Evolutionary conservation across 2,113 vertebrate genomes (phyloP).

Genomic region (Nipponia nippon): DNA sequence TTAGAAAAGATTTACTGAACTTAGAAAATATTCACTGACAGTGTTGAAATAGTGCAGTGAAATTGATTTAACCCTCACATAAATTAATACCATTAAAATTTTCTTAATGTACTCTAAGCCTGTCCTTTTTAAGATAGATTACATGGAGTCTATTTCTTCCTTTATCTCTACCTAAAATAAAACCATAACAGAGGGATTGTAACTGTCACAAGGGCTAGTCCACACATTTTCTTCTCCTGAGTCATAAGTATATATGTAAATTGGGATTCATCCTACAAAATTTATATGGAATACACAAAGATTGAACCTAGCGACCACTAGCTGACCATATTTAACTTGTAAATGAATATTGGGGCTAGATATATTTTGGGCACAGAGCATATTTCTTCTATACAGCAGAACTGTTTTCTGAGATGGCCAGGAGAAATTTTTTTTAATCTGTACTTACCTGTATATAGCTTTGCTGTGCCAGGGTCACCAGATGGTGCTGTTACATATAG

Average conservation of each 20-base stretch:
- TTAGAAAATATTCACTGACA: not conserved
- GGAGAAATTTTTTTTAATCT: not conserved
- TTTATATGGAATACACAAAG: not conserved
- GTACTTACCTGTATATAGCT: not conserved
- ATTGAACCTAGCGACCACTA: not conserved
- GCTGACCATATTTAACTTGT: not conserved
- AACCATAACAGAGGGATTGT: accelerated
- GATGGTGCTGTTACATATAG: not conserved
- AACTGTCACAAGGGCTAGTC: not conserved
- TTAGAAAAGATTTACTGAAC: not conserved
- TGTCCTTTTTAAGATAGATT: not conserved
- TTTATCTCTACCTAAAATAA: not conserved
- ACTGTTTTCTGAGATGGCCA: not conserved
- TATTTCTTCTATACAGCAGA: not conserved
- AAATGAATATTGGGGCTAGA: not conserved
- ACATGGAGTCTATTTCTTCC: not conserved
- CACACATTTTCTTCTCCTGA: not conserved
- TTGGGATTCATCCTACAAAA: not conserved
- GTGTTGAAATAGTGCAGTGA: not conserved
- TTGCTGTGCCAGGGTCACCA: not conserved
- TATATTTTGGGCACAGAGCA: not conserved
- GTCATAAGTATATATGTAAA: not conserved
- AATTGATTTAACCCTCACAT: not conserved
- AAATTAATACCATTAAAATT: not conserved
- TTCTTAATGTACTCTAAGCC: not conserved